A percentile compares a stretch with the other conserved stretches of the same genome.
These are phyloP conservation scores for Chinchilla lanigera DNA, from an alignment of 2,113 vertebrate genomes.

Conservation along the genomic window DNA sequence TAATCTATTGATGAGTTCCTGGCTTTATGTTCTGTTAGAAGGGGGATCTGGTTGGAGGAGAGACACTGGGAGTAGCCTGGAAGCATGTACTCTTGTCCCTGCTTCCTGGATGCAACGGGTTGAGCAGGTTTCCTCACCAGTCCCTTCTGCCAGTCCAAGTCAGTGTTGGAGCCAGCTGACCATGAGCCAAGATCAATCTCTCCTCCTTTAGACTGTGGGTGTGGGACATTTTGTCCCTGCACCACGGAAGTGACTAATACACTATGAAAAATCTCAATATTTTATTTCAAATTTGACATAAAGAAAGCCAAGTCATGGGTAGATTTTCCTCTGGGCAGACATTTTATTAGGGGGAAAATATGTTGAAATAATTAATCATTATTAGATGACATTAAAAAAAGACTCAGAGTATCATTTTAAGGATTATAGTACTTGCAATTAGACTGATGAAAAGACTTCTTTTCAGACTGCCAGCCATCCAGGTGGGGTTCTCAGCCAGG, in stretches of 20 bases:
- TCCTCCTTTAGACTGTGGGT: not conserved
- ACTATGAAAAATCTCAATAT: not conserved
- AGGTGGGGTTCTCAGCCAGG: not conserved
- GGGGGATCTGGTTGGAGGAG: not conserved
- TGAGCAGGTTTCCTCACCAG: not conserved
- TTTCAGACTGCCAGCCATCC: not conserved
- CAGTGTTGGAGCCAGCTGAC: not conserved
- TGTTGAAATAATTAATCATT: not conserved
- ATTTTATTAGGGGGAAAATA: not conserved
- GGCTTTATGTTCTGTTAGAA: not conserved
- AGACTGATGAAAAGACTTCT: not conserved
- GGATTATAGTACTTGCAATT: not conserved
- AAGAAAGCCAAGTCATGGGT: not conserved
- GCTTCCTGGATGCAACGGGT: not conserved
- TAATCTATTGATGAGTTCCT: not conserved
- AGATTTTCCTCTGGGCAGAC: not conserved
- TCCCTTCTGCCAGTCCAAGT: not conserved
- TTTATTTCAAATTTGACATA: not conserved
- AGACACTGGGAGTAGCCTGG: not conserved
- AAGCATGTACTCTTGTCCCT: not conserved
- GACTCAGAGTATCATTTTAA: not conserved
- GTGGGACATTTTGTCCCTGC: not conserved
- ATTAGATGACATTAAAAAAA: not conserved
- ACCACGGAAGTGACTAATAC: not conserved
- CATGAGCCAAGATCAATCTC: not conserved